Evolutionary conservation across 2,113 vertebrate species (phyloP).

Genomic region (Ranitomeya imitator): DNA sequence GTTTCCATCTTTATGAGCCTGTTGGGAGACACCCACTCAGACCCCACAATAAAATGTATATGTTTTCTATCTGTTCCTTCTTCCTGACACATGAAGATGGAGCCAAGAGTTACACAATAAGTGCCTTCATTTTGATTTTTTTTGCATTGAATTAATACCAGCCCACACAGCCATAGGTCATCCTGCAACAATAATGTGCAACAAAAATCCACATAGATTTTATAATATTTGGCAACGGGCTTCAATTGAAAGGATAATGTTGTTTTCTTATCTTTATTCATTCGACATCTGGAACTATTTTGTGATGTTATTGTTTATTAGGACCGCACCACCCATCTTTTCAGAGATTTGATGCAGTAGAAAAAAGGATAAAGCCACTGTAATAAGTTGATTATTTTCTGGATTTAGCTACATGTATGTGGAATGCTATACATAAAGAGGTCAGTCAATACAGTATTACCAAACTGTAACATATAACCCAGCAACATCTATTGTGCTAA

Average conservation of each 20-base stretch:
- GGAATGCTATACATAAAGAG: neutral
- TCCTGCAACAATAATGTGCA: slow-evolving; percentile 26
- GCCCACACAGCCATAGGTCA: slow-evolving; percentile 29
- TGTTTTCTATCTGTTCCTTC: neutral
- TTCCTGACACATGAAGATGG: slow-evolving; percentile 1
- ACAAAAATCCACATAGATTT: neutral
- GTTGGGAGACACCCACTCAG: slow-evolving; percentile 39
- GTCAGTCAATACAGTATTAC: neutral
- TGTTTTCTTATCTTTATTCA: slow-evolving; percentile 35
- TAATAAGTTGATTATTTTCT: neutral
- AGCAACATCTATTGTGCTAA: too few species aligned
- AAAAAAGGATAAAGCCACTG: neutral
- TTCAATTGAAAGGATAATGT: neutral
- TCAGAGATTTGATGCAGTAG: neutral
- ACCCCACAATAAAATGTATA: slow-evolving; percentile 23
- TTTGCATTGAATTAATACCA: slow-evolving; percentile 8
- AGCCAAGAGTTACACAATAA: slow-evolving; percentile 29
- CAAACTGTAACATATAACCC: too few species aligned
- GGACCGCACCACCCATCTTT: neutral
- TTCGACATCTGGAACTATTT: slow-evolving; percentile 23
- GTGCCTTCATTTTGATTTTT: slow-evolving; percentile 24
- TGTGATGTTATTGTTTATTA: slow-evolving; percentile 19
- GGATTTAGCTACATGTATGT: neutral
- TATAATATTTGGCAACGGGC: slow-evolving; percentile 4
- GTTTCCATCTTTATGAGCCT: slow-evolving; percentile 24